phyloP scores from a whole-genome alignment of 2,888 invertebrate genomes.

The Plusia festucae region DNA sequence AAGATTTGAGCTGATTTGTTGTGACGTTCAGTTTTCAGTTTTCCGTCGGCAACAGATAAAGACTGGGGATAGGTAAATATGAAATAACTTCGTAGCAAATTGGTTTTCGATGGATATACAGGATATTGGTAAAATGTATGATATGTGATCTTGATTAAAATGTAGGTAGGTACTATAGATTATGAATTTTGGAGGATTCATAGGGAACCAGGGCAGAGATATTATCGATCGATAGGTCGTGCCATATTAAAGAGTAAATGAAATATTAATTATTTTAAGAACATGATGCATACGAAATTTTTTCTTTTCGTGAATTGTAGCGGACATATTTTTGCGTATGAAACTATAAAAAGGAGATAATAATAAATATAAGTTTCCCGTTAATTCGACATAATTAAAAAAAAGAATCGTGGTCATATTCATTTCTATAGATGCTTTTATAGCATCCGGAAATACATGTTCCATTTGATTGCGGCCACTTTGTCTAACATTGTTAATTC shows the following conservation, averaged over 20 bases:
- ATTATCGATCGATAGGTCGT: too few species aligned
- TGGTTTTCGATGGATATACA: slow-evolving; percentile 44
- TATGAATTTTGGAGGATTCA: too few species aligned
- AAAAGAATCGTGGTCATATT: not conserved
- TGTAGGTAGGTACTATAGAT: too few species aligned
- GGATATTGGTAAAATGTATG: slow-evolving; percentile 20
- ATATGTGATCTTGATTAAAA: slow-evolving; percentile 5
- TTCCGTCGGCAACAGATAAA: slow-evolving; percentile 21
- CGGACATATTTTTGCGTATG: too few species aligned
- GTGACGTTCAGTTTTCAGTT: slow-evolving; percentile 9
- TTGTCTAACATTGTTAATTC: slow-evolving; percentile 27
- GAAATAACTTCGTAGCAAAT: slow-evolving; percentile 39
- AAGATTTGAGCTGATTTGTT: slow-evolving; percentile 26
- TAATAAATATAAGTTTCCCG: too few species aligned
- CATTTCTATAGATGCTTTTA: not conserved
- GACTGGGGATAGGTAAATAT: slow-evolving; percentile 36
- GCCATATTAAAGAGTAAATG: too few species aligned
- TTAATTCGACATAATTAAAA: too few species aligned
- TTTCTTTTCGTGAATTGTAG: too few species aligned
- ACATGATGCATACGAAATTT: too few species aligned
- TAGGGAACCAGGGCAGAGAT: too few species aligned
- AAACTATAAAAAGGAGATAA: too few species aligned
- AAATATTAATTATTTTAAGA: too few species aligned
- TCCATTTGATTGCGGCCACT: slow-evolving; percentile 9
- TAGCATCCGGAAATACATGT: slow-evolving; percentile 13